These are phyloP conservation scores for Ceratotherium simum DNA, from an alignment of 2,113 vertebrate species.

Conservation along the genomic window DNA sequence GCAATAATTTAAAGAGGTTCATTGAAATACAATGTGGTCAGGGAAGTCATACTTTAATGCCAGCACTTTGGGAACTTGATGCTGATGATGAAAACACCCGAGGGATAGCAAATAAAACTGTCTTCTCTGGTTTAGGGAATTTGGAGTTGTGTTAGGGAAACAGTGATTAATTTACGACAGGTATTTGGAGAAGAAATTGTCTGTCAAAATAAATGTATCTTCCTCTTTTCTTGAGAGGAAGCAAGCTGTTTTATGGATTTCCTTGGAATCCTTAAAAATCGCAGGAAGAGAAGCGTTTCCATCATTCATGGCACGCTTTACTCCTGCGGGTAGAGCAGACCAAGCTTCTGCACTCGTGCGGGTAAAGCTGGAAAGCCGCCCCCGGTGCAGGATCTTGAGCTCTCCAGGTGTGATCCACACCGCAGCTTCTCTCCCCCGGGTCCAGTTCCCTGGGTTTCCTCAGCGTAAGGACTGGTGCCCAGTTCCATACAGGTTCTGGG, in stretches of 20 bases:
- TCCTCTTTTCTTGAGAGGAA: slow-evolving; percentile 57
- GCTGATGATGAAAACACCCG: neutral
- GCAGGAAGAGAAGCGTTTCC: slow-evolving; percentile 17
- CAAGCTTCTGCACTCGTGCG: neutral
- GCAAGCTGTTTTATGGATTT: slow-evolving; percentile 64
- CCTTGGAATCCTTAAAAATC: slow-evolving; percentile 53
- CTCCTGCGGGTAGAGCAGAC: neutral
- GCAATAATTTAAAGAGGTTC: neutral
- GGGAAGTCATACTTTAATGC: neutral
- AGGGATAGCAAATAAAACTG: slow-evolving; percentile 34
- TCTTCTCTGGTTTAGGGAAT: slow-evolving; percentile 36
- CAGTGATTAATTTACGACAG: slow-evolving; percentile 62
- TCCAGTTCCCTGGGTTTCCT: neutral
- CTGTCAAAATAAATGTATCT: slow-evolving; percentile 66
- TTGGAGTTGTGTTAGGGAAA: slow-evolving; percentile 36
- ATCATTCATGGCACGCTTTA: neutral
- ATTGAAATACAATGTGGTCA: neutral
- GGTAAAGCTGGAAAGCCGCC: neutral
- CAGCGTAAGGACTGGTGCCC: neutral
- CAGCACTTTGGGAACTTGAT: neutral
- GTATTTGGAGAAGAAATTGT: slow-evolving; percentile 62
- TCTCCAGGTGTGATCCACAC: neutral
- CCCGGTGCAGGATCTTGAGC: neutral
- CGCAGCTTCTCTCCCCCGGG: neutral
- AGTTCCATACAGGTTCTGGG: neutral